phyloP scores from a whole-genome alignment of 2,888 invertebrate genomes.

The Nysson spinosus region DNA sequence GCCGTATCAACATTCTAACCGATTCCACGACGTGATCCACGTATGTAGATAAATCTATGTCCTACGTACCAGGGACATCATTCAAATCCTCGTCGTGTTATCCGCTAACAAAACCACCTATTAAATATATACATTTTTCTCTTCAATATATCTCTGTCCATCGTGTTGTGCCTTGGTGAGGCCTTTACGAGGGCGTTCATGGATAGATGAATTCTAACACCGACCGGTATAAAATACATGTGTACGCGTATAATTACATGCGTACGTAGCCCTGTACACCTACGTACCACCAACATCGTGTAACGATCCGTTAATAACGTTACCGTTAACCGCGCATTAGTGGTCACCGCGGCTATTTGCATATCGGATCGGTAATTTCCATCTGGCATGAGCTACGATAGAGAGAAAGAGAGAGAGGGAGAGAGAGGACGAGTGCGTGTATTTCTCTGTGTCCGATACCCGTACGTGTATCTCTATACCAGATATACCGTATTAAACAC shows the following conservation, averaged over 20 bases:
- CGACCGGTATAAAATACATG: slow-evolving; percentile 34
- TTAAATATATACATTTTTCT: slow-evolving; percentile 3
- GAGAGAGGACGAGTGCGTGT: neutral
- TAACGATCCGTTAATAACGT: slow-evolving; percentile 70
- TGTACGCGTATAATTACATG: slow-evolving; percentile 43
- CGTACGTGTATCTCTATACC: neutral
- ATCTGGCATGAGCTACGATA: slow-evolving; percentile 51
- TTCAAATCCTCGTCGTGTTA: neutral
- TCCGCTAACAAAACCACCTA: neutral
- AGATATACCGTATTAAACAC: slow-evolving; percentile 26
- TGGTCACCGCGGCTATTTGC: slow-evolving; percentile 67
- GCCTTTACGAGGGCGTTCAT: neutral
- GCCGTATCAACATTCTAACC: too few species aligned
- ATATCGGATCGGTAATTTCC: slow-evolving; percentile 72
- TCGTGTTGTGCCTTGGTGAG: neutral
- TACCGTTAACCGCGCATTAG: slow-evolving; percentile 71
- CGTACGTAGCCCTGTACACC: slow-evolving; percentile 39
- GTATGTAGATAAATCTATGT: slow-evolving; percentile 16
- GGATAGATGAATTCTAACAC: too few species aligned
- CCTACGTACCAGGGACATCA: neutral
- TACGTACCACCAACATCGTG: slow-evolving; percentile 50
- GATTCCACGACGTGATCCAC: too few species aligned
- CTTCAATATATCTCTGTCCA: slow-evolving; percentile 1
- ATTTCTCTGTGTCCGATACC: slow-evolving; percentile 1
- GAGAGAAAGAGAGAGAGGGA: slow-evolving; percentile 3